phyloP scores from a whole-genome alignment of 2,888 invertebrate genomes.

The Rhingia rostrata region DNA sequence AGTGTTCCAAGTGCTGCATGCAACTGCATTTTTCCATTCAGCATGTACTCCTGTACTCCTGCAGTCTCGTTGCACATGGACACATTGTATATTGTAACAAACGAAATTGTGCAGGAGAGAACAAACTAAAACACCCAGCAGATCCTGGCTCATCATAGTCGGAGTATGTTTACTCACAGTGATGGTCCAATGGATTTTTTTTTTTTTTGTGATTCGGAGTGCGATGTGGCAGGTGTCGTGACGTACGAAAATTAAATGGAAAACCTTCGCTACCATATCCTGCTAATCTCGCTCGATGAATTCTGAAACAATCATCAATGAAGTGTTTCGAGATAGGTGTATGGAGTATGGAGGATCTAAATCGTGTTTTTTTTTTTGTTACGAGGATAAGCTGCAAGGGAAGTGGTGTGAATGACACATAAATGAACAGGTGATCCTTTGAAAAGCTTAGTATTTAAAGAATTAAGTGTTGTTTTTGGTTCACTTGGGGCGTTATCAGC shows the following conservation, averaged over 20 bases:
- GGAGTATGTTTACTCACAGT: constrained; percentile 9
- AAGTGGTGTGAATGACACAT: too few relatives aligned
- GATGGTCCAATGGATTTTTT: constrained; percentile 39
- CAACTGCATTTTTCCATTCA: constrained; percentile 30
- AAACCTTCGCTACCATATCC: constrained; percentile 1
- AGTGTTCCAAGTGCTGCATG: not conserved
- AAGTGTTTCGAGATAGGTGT: constrained; percentile 28
- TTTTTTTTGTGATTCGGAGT: not conserved
- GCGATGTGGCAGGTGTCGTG: constrained; percentile 18
- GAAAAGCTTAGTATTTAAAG: too few relatives aligned
- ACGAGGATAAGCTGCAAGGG: too few relatives aligned
- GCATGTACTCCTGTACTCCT: constrained; percentile 13
- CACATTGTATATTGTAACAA: constrained; percentile 39
- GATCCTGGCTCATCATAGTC: not conserved
- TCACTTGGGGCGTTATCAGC: too few relatives aligned
- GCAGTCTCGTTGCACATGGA: constrained; percentile 40
- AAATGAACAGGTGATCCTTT: too few relatives aligned
- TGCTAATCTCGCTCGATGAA: not conserved
- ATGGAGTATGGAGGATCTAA: too few relatives aligned
- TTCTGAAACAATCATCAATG: constrained; percentile 35
- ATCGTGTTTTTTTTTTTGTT: too few relatives aligned
- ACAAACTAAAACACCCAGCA: constrained; percentile 1
- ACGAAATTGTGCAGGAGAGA: constrained; percentile 20
- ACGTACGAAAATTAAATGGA: constrained; percentile 19
- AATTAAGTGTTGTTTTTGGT: too few relatives aligned